Evolutionary conservation across 2,113 vertebrate species (phyloP).

Genomic region (Sylvia atricapilla): DNA sequence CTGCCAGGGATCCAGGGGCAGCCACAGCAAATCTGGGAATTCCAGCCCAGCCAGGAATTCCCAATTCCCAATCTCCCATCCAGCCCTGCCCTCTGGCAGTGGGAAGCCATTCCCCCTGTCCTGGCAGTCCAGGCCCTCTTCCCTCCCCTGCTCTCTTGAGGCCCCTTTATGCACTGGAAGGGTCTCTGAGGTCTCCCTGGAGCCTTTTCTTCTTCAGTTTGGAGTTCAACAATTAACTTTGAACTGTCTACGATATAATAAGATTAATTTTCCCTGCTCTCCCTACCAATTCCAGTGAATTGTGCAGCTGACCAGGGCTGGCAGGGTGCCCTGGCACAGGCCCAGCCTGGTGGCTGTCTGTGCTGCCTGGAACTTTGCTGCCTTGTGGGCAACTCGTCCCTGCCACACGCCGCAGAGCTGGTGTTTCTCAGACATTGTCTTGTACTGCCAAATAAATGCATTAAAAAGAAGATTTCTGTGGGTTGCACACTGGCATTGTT

Average conservation of each 20-base stretch:
- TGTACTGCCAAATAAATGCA: neutral
- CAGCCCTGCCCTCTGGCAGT: rapidly evolving
- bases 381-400: neutral
- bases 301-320: neutral
- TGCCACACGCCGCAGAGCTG: neutral
- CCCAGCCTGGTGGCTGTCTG: neutral
- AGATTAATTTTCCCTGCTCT: neutral
- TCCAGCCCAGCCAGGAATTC: neutral
- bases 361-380: rapidly evolving
- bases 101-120: neutral
- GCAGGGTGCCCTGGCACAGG: neutral
- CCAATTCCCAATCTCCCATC: neutral
- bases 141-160: neutral
- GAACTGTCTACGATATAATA: neutral
- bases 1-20: neutral
- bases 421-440: neutral
- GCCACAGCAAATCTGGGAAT: neutral
- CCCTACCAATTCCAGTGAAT: neutral
- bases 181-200: neutral
- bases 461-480: neutral
- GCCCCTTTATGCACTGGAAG: neutral
- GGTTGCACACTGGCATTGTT: neutral
- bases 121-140: neutral
- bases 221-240: neutral
- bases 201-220: neutral